Conservation (phyloP, 2,113 vertebrate species). For the Jacana jacana region DNA sequence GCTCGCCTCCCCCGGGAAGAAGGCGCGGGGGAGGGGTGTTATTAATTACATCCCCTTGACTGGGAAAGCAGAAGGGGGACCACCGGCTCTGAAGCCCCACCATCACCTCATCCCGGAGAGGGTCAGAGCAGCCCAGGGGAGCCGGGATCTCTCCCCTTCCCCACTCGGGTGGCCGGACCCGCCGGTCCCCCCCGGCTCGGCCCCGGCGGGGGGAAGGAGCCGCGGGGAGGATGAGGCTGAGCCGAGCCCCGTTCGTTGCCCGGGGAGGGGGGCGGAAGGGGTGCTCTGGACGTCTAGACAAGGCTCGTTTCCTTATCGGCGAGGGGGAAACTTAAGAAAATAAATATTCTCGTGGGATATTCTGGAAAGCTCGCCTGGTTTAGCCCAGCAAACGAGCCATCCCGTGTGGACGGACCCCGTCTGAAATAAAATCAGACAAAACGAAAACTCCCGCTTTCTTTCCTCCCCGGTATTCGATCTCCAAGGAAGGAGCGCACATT, state of each 20-base stretch:
- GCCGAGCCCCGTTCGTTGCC: not conserved
- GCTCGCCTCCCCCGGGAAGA: not conserved
- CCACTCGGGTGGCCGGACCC: no score
- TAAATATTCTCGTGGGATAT: not conserved
- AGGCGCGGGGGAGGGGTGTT: not conserved
- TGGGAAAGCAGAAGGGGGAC: not conserved
- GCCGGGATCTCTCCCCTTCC: not conserved
- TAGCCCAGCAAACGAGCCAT: not conserved
- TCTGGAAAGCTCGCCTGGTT: not conserved
- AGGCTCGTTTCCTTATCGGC: constrained; percentile 59
- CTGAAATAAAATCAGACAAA: not conserved
- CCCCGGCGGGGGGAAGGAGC: not conserved
- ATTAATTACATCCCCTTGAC: not conserved
- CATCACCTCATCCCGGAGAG: not conserved
- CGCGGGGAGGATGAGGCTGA: not conserved
- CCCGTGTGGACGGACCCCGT: not conserved
- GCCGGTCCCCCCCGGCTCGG: not conserved
- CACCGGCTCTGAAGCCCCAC: not conserved
- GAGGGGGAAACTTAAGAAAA: not conserved
- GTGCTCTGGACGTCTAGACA: constrained; percentile 67
- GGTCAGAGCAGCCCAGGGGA: not conserved
- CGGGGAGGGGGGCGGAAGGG: not conserved
- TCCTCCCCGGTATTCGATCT: not conserved
- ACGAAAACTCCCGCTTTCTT: not conserved
- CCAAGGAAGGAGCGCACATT: not conserved